Evolutionary conservation across 2,113 vertebrate species (phyloP), one percentile per base, ranked within the genome.

Genomic region (Vidua macroura): DNA sequence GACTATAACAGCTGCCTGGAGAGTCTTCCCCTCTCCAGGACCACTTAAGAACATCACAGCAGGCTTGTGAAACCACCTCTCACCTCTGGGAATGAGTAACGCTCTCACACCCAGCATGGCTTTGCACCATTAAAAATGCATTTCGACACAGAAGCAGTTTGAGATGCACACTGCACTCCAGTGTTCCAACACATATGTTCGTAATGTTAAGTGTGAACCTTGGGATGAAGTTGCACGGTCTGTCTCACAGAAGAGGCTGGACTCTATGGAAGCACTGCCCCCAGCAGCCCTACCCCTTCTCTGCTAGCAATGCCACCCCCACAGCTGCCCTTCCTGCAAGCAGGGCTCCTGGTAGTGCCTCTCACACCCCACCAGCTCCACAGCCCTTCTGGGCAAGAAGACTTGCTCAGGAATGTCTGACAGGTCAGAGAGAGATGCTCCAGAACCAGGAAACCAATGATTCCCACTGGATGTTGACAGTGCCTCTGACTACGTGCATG

Each of bases 391-490:
- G 49, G 53, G 51, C 23, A 67, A 27, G 27, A 79, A 31, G 46
- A 44, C 6, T 37, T 48, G 35, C 59, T 30, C 56, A 51, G 35
- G 5, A 30, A 63, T 21, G 39, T 79, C 33, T 15, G 14, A 51
- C 16, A 72, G 41, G n/a, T 59, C 52, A 59, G 39, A 69, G 41
- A 41, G 2, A 62, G 67, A 80, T 51, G 51, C 55, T 83, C 37
- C 68, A 86, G 64, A 79, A 74, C 12, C 18, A 43, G 43, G 19
- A 75, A 81, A 62, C 11, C n/a, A 52, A 33, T 48, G 24, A 66
- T 13, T 52, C 52, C 13, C 59, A 62, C 15, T 0, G 0, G 48
- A 55, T 56, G 33, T 2, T 62, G 62, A 37, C 2, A 0, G 11
- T 39, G 51, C 51, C 51, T 67, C 35, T 7, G 15, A 53, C 37